Evolutionary conservation across 2,113 vertebrate species (phyloP), one percentile per base, ranked within the genome.

Genomic region (Okapia johnstoni): DNA sequence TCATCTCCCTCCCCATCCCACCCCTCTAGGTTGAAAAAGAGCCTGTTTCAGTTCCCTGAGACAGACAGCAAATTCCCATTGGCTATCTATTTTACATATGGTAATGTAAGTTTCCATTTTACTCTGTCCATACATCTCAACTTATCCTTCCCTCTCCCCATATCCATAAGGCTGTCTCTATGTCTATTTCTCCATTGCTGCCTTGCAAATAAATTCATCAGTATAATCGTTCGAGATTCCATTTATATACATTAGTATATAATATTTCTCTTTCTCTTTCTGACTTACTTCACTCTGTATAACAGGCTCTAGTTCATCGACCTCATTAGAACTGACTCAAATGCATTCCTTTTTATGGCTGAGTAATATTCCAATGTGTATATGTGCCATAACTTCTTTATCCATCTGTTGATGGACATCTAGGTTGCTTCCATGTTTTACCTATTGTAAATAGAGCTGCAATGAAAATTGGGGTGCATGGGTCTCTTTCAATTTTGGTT

Each of bases 221-320:
- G 9, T 36, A 70, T 70, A 19, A 70, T 23, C n/a, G 23, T 36
- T 70, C 1, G 0, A 0, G 2, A 23, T 70, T 36, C 9, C 63
- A 36, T 36, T 12, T 36, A 19, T 12, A 21, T 70, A 36, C 17
- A 70, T 11, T 36, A 36, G n/a, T 70, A 70, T 70, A 36, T 11
- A 19, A 4, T 23, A 70, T 70, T 70, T 66, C 9, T 66, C 4
- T 5, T 66, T 66, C 63, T 66, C 4, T 36, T 66, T 36, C 17
- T 66, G 63, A 66, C 33, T 66, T 21, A 21, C 63, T 66, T 66
- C 4, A n/a, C 63, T 66, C 17, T 66, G 17, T 66, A 66, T 66
- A 8, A 33, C 15, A 70, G 17, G 17, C 63, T 36, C 63, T 36
- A 70, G 17, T 36, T 70, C 36, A 36, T 36, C 2, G 17, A 36